Evolutionary conservation across 2,113 vertebrate species (phyloP).

Genomic region (Petrocephalus zakoni): DNA sequence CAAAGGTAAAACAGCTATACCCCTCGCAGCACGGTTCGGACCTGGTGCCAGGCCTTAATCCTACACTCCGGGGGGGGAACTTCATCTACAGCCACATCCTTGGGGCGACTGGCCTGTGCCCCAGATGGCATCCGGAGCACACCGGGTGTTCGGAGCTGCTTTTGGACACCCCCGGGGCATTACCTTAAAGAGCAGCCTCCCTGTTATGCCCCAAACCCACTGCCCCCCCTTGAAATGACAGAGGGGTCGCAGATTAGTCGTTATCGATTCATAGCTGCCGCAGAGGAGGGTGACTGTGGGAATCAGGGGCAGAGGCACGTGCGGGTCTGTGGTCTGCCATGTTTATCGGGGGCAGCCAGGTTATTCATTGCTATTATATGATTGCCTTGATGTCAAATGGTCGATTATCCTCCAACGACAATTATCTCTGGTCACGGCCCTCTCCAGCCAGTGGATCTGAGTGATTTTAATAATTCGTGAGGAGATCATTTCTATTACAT

Average conservation of each 20-base stretch:
- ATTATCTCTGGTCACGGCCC: slow-evolving; percentile 15
- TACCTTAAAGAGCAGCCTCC: background rate
- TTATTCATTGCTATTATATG: slow-evolving; percentile 11
- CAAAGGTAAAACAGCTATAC: background rate
- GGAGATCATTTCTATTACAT: slow-evolving; percentile 30
- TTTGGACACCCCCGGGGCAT: background rate
- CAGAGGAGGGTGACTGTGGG: background rate
- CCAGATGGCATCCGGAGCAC: background rate
- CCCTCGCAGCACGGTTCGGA: background rate
- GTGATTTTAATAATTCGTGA: slow-evolving; percentile 27
- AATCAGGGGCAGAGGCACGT: background rate
- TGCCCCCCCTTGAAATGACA: background rate
- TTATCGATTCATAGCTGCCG: slow-evolving; percentile 14
- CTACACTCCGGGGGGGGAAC: background rate
- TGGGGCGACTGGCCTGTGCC: background rate
- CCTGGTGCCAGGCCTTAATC: background rate
- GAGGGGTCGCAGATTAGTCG: slow-evolving; percentile 13
- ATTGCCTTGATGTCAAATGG: slow-evolving; percentile 23
- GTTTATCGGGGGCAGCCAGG: background rate
- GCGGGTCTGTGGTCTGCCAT: background rate
- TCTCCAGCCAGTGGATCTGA: slow-evolving; percentile 1
- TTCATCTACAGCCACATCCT: background rate
- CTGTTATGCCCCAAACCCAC: background rate
- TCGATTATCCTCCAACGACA: slow-evolving; percentile 18
- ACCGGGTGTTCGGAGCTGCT: background rate